Base-by-base conservation (phyloP, 2,113 vertebrate genomes). In the Edolisoma coerulescens region DNA sequence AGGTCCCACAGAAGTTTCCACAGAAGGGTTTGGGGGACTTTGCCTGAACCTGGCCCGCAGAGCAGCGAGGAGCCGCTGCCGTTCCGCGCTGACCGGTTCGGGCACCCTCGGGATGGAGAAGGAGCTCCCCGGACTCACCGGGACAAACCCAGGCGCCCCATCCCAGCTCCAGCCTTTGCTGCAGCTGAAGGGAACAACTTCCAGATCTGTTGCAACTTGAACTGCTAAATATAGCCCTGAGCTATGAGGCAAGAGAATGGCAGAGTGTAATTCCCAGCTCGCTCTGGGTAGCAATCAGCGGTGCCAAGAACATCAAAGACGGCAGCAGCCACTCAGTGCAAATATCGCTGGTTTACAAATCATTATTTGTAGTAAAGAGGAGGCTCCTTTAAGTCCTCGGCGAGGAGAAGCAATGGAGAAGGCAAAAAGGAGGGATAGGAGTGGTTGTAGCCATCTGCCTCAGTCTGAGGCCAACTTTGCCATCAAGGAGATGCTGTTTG, bases 191-290 rank as follows among this genome's bases (percentile, higher is more conserved):
- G 91, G 84, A 94, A 92, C 53, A 11, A 90, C 86, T 95, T 83
- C 78, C 92, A 90, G 79, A 93, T 90, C 85, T 93, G 96, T 33
- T 92, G 85, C 88, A 93, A 93, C 86, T 93, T 74, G 68, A 95
- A 87, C 54, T 65, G 47, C 94, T 79, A 90, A 96, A 90, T 89
- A 92, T 83, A 93, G 94, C 96, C 96, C 35, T 85, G 80, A 95
- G 96, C 96, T 95, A 91, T 9, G 86, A 89, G 90, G 96, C 93
- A 93, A 74, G 71, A 70, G 92, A 78, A 75, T 35, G 87, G 39
- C 87, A 89, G 87, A 7, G 32, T 86, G 77, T 35, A 81, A 95
- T 84, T 95, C 91, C 96, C 94, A 59, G 94, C 92, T 57, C 41
- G 86, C 94, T 95, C 33, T 90, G 93, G 91, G 91, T 23, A 84